phyloP scores from a whole-genome alignment of 2,113 vertebrate species.

The Lepus europaeus region DNA sequence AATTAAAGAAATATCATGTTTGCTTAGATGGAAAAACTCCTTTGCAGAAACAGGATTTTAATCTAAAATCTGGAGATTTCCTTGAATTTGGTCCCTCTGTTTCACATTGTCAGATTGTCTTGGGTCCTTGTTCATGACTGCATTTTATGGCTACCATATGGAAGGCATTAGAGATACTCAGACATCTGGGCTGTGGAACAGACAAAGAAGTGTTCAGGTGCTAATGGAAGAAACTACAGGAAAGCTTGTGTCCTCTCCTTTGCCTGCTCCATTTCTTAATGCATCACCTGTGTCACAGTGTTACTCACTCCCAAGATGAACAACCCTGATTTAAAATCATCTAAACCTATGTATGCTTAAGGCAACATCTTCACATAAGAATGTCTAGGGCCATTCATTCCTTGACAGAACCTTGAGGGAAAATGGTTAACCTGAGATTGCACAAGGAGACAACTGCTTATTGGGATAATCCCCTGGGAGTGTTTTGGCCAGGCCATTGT shows the following conservation, averaged over 20 bases:
- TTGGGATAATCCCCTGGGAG: not conserved
- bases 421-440: not conserved
- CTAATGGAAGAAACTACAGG: not conserved
- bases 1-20: not conserved
- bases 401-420: slow-evolving; percentile 23
- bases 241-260: not conserved
- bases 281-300: not conserved
- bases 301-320: not conserved
- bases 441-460: not conserved
- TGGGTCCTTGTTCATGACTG: not conserved
- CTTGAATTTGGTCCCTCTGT: not conserved
- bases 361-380: not conserved
- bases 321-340: not conserved
- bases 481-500: not conserved
- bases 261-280: not conserved
- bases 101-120: not conserved
- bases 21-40: not conserved
- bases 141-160: not conserved
- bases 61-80: not conserved
- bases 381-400: not conserved
- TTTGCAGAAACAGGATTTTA: slow-evolving; percentile 3
- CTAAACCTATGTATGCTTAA: not conserved
- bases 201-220: not conserved
- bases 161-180: not conserved
- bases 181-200: not conserved